These are phyloP conservation scores for Ophion obscuratus DNA, from an alignment of 2,888 invertebrate species.

Conservation along the genomic window DNA sequence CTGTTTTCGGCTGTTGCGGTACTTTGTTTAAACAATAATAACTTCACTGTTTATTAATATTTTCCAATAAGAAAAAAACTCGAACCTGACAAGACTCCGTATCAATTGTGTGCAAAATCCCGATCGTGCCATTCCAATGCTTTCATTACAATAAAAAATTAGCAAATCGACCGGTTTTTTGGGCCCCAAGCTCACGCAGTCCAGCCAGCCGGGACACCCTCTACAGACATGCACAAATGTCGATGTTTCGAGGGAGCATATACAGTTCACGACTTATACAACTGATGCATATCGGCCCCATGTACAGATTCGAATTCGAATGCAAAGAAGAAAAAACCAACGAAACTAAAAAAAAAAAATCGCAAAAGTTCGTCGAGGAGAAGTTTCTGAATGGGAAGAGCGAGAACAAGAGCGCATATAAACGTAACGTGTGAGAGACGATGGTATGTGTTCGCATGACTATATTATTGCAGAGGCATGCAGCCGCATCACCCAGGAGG, in stretches of 20 bases:
- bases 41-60: too few relatives aligned
- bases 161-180: too few relatives aligned
- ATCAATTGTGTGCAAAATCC: too few relatives aligned
- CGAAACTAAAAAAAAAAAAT: neutral
- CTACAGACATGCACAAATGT: neutral
- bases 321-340: neutral
- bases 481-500: neutral
- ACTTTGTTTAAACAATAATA: too few relatives aligned
- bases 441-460: slow-evolving; percentile 11
- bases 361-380: slow-evolving; percentile 18
- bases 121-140: too few relatives aligned
- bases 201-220: neutral
- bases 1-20: too few relatives aligned
- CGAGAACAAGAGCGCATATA: slow-evolving; percentile 1
- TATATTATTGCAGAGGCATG: slow-evolving; percentile 25
- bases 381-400: slow-evolving; percentile 30
- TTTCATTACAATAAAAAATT: too few relatives aligned
- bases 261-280: slow-evolving; percentile 1
- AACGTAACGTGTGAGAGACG: neutral
- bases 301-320: slow-evolving; percentile 26
- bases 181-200: too few relatives aligned
- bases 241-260: slow-evolving; percentile 5
- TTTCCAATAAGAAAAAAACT: too few relatives aligned
- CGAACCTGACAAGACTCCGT: too few relatives aligned
- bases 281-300: slow-evolving; percentile 19